A percentile compares a stretch with the other conserved stretches of the same genome.
These are phyloP conservation scores for Melanotaenia nigrans DNA, from an alignment of 2,797 vertebrate genomes.

Conservation along the genomic window DNA sequence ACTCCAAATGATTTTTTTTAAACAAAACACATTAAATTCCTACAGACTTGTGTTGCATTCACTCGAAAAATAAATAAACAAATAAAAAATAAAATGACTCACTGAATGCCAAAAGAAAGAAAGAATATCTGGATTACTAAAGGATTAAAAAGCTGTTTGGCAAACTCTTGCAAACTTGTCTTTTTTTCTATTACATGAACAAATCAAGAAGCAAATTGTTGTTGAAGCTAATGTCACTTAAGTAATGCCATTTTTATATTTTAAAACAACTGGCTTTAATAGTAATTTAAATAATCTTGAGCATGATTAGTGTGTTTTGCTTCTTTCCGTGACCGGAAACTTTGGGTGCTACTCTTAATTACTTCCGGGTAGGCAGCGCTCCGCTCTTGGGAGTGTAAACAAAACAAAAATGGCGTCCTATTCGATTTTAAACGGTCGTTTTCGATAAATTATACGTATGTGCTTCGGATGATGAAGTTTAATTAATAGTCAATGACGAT, in stretches of 20 bases:
- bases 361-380: constrained; percentile 25
- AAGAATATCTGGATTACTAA: neutral
- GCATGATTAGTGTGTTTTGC: neutral
- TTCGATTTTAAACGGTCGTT: neutral
- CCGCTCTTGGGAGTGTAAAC: neutral
- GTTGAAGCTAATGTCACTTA: neutral
- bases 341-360: neutral
- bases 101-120: neutral
- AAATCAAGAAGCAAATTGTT: neutral
- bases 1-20: neutral
- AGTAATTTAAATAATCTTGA: neutral
- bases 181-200: neutral
- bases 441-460: accelerated
- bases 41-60: neutral
- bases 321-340: constrained; percentile 55
- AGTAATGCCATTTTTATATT: constrained; percentile 6
- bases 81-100: neutral
- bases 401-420: neutral
- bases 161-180: neutral
- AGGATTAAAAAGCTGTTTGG: neutral
- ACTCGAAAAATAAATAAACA: too few species aligned
- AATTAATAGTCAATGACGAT: accelerated
- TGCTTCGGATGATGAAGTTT: neutral
- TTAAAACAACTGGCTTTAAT: constrained; percentile 12
- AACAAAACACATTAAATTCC: neutral